Base-by-base conservation (phyloP, 1,140 invertebrate genomes). In the Drosophila paulistorum region DNA sequence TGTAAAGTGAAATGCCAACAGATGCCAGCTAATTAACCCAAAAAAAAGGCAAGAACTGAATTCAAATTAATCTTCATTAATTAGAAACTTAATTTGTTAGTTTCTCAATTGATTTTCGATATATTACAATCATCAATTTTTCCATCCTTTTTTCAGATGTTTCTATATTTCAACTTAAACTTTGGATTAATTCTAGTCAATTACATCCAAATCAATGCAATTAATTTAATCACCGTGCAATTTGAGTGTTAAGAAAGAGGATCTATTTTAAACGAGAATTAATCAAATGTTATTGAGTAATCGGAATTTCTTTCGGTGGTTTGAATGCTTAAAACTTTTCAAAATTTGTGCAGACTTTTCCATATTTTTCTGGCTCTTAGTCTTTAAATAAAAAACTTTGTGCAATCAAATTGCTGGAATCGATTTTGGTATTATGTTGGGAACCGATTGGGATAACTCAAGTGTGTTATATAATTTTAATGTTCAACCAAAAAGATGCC, bases 1-100 rank as follows among this genome's bases (percentile, higher is more conserved):
- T 23, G 45, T 51, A 23, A 51, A 51, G 45, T 51, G 45, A 51
- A 51, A 51, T 51, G 45, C 35, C 35, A 37, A 0, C 45, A 51
- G 17, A 51, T 51, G 45, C 17, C 45, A 51, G 45, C 45, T 23
- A 51, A 51, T 51, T 51, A 51, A 51, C 45, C 45, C 17, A 23
- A 51, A 48, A 45, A 42, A 42, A 48, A 20, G 20, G 17, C 1
- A 23, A 4, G 14, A 48, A 48, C 2, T 7, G 1, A 48, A 48
- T 48, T 48, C 7, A 11, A 51, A 51, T 51, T 51, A 23, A 51
- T 51, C 17, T 20, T 51, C 20, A 51, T 51, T 51, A 51, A 51
- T 51, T 51, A 51, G 17, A 51, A 51, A 51, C 17, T 51, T 23
- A 51, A 51, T 23, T 51, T 51, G 17, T 51, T 51, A 51, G 7